Conservation (phyloP, 1,140 invertebrate species). For the Adelges cooleyi region DNA sequence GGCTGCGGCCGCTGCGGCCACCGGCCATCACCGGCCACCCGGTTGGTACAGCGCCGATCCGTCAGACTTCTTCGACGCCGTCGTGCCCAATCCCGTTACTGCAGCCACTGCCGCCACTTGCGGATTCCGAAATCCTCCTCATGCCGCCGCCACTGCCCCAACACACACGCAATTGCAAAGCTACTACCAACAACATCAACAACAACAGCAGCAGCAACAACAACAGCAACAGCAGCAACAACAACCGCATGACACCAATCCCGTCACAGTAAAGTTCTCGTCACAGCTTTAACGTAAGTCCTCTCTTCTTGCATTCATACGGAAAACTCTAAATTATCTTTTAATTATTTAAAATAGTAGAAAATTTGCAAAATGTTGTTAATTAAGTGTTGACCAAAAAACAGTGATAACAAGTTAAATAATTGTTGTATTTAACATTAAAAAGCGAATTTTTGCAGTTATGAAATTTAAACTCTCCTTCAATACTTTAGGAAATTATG, state of each 20-base stretch:
- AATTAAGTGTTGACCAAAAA: too few species aligned
- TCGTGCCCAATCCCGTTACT: slow-evolving; percentile 11
- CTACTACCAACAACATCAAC: slow-evolving; percentile 21
- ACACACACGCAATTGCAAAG: slow-evolving; percentile 24
- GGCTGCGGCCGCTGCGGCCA: slow-evolving; percentile 4
- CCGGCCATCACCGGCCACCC: not conserved
- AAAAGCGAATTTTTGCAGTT: too few species aligned
- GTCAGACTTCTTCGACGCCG: slow-evolving; percentile 20
- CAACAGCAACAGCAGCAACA: slow-evolving; percentile 3
- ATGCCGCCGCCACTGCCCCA: slow-evolving; percentile 8
- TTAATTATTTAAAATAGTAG: too few species aligned
- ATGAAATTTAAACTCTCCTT: too few species aligned
- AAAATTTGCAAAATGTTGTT: too few species aligned
- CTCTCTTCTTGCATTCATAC: too few species aligned
- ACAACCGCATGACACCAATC: not conserved
- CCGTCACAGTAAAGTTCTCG: slow-evolving; percentile 11
- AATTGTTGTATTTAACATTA: too few species aligned
- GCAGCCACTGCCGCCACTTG: slow-evolving; percentile 1
- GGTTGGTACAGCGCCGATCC: slow-evolving; percentile 19
- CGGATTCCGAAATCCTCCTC: slow-evolving; percentile 21
- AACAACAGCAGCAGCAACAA: slow-evolving; percentile 17
- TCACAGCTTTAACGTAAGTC: slow-evolving; percentile 19
- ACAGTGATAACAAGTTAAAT: too few species aligned
- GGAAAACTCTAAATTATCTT: too few species aligned
- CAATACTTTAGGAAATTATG: too few species aligned